Conservation (phyloP, 2,888 invertebrate species). For the Dolomedes plantarius region DNA sequence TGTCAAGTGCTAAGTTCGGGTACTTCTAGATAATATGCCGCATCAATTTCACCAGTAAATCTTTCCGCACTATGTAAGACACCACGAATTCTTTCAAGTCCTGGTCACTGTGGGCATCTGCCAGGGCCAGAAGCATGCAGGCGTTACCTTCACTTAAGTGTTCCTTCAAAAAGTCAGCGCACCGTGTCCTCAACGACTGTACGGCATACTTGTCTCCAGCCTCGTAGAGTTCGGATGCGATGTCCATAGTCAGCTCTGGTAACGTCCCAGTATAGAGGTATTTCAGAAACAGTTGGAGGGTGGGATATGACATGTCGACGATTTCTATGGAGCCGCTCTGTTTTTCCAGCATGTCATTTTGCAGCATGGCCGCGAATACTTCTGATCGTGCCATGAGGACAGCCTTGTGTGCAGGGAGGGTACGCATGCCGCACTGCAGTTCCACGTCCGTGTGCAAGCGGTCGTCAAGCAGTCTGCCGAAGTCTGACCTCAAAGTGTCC, state of each 20-base stretch:
- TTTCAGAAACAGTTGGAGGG: background rate
- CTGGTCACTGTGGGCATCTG: background rate
- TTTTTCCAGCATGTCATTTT: background rate
- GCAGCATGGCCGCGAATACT: conserved; percentile 13
- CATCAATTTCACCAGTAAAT: background rate
- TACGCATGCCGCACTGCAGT: background rate
- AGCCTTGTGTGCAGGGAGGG: background rate
- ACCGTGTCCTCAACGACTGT: background rate
- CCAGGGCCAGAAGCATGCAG: background rate
- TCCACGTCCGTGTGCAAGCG: background rate
- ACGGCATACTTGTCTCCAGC: conserved; percentile 27
- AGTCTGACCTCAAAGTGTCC: background rate
- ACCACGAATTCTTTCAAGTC: background rate
- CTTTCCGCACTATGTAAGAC: background rate
- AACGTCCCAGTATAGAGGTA: conserved; percentile 17
- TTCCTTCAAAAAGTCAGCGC: background rate
- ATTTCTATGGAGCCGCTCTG: conserved; percentile 7
- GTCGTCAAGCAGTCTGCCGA: no score
- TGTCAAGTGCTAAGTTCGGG: background rate
- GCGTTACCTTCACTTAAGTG: background rate
- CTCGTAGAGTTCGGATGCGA: background rate
- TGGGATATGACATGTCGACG: background rate
- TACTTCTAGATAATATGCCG: background rate
- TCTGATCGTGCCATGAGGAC: background rate
- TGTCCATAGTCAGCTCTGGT: background rate